Percentiles rank a stretch among this genome's conserved stretches.
phyloP scores from a whole-genome alignment of 1,140 invertebrate genomes.

The Zaprionus lachaisei region DNA sequence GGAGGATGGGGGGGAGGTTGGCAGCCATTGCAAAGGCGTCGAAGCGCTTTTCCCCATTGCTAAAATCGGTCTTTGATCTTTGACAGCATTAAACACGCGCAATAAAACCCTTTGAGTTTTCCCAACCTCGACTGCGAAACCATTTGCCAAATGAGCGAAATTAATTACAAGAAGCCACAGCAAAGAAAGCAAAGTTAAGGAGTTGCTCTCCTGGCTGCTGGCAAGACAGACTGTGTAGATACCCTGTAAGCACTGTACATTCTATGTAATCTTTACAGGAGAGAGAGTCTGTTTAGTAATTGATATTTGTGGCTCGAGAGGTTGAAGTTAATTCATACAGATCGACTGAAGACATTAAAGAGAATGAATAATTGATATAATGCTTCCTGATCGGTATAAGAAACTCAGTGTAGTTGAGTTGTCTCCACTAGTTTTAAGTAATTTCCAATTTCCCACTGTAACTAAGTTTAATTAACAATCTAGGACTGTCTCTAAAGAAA shows the following conservation, averaged over 20 bases:
- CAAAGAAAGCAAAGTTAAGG: slow-evolving; percentile 47
- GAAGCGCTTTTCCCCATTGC: slow-evolving; percentile 57
- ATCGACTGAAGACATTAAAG: too few species aligned
- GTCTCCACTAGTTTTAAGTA: too few species aligned
- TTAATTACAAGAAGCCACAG: slow-evolving; percentile 77
- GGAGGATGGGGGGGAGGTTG: not conserved
- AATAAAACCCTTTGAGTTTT: slow-evolving; percentile 75
- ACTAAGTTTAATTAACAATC: too few species aligned
- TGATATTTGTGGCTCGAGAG: too few species aligned
- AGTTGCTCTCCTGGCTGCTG: too few species aligned
- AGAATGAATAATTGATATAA: too few species aligned
- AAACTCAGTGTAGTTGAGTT: too few species aligned
- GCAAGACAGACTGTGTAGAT: slow-evolving; percentile 7
- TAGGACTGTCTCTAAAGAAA: too few species aligned
- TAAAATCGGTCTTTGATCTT: slow-evolving; percentile 69
- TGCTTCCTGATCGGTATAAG: too few species aligned
- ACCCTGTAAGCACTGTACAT: not conserved
- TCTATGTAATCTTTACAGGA: rapidly evolving
- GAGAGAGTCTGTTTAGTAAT: too few species aligned
- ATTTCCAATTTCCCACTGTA: too few species aligned
- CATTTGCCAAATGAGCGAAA: slow-evolving; percentile 78
- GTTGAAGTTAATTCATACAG: too few species aligned
- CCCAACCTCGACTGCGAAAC: slow-evolving; percentile 44
- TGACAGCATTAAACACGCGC: slow-evolving; percentile 72
- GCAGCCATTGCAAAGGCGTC: slow-evolving; percentile 29